Evolutionary conservation across 2,113 vertebrate genomes (phyloP).

Genomic region (Dissostichus mawsoni): DNA sequence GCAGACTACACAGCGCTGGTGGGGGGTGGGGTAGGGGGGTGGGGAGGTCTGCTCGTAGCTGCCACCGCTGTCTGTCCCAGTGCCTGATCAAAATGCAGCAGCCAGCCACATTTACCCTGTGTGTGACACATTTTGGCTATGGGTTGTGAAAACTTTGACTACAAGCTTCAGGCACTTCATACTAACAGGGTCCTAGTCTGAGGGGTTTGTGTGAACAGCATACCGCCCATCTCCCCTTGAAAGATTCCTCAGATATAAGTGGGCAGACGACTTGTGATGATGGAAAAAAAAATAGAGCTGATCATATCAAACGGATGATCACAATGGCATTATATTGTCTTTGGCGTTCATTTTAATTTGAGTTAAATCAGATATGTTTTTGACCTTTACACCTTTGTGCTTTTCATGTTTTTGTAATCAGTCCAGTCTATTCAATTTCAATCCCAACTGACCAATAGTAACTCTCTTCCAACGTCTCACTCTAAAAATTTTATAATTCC

Average conservation of each 20-base stretch:
- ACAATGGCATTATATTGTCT: neutral
- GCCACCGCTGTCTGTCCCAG: constrained; percentile 37
- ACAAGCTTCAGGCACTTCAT: constrained; percentile 63
- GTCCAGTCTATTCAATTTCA: neutral
- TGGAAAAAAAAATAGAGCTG: constrained; percentile 2
- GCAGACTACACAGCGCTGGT: constrained; percentile 34
- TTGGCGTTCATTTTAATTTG: neutral
- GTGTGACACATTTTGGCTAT: constrained; percentile 57
- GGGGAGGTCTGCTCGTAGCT: constrained; percentile 23
- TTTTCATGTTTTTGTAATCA: neutral
- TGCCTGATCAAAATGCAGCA: constrained; percentile 74
- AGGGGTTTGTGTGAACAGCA: constrained; percentile 53
- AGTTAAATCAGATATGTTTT: neutral
- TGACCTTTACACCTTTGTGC: constrained; percentile 3
- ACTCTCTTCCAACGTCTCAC: constrained; percentile 10
- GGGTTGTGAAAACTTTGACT: constrained; percentile 69
- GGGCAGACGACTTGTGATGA: constrained; percentile 35
- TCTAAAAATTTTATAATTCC: constrained; percentile 51
- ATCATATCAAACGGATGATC: neutral
- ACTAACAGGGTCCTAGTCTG: constrained; percentile 45
- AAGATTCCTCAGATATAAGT: constrained; percentile 51
- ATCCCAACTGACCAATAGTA: constrained; percentile 36
- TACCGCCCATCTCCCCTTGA: constrained; percentile 45
- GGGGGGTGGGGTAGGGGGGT: neutral
- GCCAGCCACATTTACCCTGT: constrained; percentile 37